Evolutionary conservation across 2,797 vertebrate species (phyloP).

Genomic region (Salmo trutta): DNA sequence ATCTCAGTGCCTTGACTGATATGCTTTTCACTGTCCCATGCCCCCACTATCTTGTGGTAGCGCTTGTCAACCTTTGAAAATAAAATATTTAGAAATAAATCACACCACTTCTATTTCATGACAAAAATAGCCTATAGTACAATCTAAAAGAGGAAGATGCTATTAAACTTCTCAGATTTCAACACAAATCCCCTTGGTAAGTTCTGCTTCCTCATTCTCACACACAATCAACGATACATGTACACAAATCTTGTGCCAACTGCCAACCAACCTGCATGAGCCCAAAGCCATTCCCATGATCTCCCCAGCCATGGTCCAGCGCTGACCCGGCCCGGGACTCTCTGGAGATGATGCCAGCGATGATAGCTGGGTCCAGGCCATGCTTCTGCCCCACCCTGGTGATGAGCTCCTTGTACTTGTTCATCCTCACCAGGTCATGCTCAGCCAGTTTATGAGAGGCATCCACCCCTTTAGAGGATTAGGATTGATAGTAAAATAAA

Average conservation of each 20-base stretch:
- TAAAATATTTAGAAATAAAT: not conserved
- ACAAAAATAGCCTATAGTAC: not conserved
- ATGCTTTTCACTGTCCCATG: conserved; percentile 54
- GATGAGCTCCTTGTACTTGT: conserved; percentile 47
- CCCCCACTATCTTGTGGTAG: conserved; percentile 35
- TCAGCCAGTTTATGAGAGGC: conserved; percentile 55
- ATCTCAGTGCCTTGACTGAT: conserved; percentile 43
- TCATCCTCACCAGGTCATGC: conserved; percentile 43
- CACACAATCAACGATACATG: not conserved
- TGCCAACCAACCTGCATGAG: conserved; percentile 60
- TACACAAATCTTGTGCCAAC: not conserved
- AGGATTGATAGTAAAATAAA: not conserved
- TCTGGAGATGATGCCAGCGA: conserved; percentile 59
- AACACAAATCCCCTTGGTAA: not conserved
- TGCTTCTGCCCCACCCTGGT: conserved; percentile 33
- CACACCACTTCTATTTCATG: not conserved
- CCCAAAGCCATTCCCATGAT: conserved; percentile 55
- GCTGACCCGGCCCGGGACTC: conserved; percentile 51
- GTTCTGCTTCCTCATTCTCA: not conserved
- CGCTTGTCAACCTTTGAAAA: conserved; percentile 54
- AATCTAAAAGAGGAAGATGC: not conserved
- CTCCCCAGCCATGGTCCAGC: conserved; percentile 51
- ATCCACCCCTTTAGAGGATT: conserved; percentile 39
- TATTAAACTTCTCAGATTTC: not conserved
- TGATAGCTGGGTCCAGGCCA: conserved; percentile 53